Evolutionary conservation across 2,797 vertebrate genomes (phyloP).

Genomic region (Lepus townsendii): DNA sequence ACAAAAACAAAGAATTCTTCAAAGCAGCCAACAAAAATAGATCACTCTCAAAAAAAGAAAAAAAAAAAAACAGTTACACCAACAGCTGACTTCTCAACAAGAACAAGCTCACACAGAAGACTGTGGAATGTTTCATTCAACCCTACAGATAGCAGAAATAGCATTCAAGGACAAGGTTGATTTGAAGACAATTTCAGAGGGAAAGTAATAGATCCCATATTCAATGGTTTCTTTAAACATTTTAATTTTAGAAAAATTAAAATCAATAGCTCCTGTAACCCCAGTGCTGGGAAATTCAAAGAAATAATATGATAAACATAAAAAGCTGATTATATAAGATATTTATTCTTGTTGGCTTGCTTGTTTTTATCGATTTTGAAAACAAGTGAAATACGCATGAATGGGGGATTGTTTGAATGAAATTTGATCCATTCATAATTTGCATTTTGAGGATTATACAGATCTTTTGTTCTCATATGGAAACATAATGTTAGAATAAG

Average conservation of each 20-base stretch:
- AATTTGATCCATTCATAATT: constrained; percentile 17
- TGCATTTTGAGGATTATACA: constrained; percentile 33
- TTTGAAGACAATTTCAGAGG: constrained; percentile 18
- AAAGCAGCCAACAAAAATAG: constrained; percentile 27
- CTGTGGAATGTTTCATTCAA: background rate
- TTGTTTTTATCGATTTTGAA: constrained; percentile 21
- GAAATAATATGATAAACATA: constrained; percentile 4
- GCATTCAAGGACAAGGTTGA: background rate
- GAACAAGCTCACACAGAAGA: background rate
- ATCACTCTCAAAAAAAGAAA: constrained; percentile 31
- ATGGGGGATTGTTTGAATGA: background rate
- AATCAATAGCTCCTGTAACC: background rate
- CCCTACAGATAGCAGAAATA: background rate
- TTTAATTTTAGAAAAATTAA: background rate
- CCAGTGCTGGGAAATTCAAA: background rate
- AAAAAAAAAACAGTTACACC: background rate
- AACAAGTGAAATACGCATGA: constrained; percentile 11
- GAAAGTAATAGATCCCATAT: background rate
- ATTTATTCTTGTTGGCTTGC: background rate
- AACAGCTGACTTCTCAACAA: background rate
- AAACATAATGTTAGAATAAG: background rate
- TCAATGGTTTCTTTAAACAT: background rate
- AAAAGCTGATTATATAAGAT: background rate
- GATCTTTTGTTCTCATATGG: background rate
- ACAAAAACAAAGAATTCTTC: background rate